Percentiles rank a stretch among this genome's conserved stretches.
phyloP scores from a whole-genome alignment of 2,797 vertebrate species.

The Bucorvus abyssinicus region DNA sequence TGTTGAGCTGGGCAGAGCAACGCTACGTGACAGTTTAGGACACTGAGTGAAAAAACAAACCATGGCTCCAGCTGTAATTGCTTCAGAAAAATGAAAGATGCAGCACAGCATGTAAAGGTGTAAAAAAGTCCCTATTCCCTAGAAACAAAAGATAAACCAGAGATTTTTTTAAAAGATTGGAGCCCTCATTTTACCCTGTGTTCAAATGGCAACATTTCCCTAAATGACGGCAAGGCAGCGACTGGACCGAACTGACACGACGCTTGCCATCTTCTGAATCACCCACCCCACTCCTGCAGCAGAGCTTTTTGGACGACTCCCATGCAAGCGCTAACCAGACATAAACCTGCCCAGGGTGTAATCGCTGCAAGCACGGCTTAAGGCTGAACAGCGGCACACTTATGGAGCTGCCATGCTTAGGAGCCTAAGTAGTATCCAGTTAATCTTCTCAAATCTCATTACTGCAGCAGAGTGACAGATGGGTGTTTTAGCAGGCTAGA shows the following conservation, averaged over 20 bases:
- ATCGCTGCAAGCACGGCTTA: background rate
- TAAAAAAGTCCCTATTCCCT: background rate
- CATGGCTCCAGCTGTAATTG: background rate
- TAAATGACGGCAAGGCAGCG: background rate
- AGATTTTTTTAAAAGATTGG: background rate
- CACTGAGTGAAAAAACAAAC: background rate
- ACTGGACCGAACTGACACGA: background rate
- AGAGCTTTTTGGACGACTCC: background rate
- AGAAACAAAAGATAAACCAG: background rate
- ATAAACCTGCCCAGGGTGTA: background rate
- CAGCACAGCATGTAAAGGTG: background rate
- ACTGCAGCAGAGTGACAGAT: conserved; percentile 40
- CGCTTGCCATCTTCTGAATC: background rate
- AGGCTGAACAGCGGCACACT: background rate
- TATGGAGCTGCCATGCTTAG: background rate
- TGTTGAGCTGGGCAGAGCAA: conserved; percentile 3
- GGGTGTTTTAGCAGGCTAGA: conserved; percentile 36
- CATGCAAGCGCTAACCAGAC: background rate
- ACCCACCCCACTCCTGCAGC: background rate
- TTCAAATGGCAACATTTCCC: background rate
- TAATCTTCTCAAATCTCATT: conserved; percentile 59
- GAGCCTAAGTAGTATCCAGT: conserved; percentile 8
- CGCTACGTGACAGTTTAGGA: background rate
- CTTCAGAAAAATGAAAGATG: background rate
- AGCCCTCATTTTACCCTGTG: background rate